Percentiles rank a stretch among this genome's conserved stretches.
Conservation (phyloP, 1,140 invertebrate species). For the Drosophila setifemur region DNA sequence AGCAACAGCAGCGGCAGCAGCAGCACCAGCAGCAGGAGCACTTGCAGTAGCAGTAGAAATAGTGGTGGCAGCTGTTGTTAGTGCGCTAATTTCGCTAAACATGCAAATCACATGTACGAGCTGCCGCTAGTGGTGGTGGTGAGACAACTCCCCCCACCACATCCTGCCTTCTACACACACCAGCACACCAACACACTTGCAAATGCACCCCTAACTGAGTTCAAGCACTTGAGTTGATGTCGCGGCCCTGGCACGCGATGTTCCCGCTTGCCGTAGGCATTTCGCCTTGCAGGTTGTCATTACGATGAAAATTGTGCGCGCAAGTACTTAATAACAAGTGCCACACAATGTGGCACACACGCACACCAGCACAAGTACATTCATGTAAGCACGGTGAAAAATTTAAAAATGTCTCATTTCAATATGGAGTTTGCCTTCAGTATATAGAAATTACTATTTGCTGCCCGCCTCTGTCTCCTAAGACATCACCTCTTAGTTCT, state of each 20-base stretch:
- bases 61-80: conserved; percentile 67
- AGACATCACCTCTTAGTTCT: no score
- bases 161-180: background rate
- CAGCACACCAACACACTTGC: background rate
- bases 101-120: conserved; percentile 74
- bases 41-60: conserved; percentile 16
- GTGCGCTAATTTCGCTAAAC: conserved; percentile 78
- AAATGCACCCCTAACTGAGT: conserved; percentile 45
- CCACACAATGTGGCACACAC: conserved; percentile 68
- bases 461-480: no score
- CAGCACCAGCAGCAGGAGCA: conserved; percentile 35
- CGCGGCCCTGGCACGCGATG: conserved; percentile 72
- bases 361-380: conserved; percentile 3
- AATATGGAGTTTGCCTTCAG: no score
- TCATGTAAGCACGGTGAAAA: background rate
- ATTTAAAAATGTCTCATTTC: background rate
- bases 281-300: conserved; percentile 76
- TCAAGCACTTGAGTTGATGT: conserved; percentile 67
- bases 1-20: conserved; percentile 16
- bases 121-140: conserved; percentile 21
- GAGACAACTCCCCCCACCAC: background rate
- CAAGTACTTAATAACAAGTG: conserved; percentile 79
- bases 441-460: no score
- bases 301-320: conserved; percentile 75
- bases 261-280: conserved; percentile 66